Evolutionary conservation across 2,888 invertebrate genomes (phyloP).

Genomic region (Dasypolia templi): DNA sequence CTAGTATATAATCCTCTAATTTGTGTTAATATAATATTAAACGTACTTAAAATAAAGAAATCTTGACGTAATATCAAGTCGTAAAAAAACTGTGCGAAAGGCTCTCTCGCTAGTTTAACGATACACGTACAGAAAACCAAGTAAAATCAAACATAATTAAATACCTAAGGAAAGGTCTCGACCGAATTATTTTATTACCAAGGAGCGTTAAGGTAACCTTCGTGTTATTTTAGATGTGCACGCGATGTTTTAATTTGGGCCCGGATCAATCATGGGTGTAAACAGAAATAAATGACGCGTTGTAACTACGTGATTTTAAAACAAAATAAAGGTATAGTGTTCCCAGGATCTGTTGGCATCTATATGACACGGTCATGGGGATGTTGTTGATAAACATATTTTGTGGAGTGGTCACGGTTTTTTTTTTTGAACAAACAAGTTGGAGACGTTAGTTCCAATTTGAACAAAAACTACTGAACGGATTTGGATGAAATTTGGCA

Average conservation of each 20-base stretch:
- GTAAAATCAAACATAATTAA: conserved; percentile 39
- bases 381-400: too few relatives aligned
- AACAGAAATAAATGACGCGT: conserved; percentile 14
- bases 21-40: too few relatives aligned
- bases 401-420: too few relatives aligned
- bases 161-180: conserved; percentile 27
- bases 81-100: not conserved
- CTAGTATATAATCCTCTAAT: too few relatives aligned
- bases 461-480: too few relatives aligned
- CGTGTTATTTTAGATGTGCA: conserved; percentile 55
- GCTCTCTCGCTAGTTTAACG: not conserved
- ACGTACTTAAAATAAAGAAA: not conserved
- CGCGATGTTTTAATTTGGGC: conserved; percentile 59
- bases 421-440: too few relatives aligned
- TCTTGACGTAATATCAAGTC: not conserved
- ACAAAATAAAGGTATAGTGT: too few relatives aligned
- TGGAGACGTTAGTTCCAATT: too few relatives aligned
- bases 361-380: too few relatives aligned
- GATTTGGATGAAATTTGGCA: too few relatives aligned
- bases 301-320: too few relatives aligned
- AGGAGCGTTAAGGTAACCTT: conserved; percentile 33
- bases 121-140: conserved; percentile 27
- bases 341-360: too few relatives aligned
- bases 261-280: conserved; percentile 42
- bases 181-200: conserved; percentile 55